Evolutionary conservation across 1,140 invertebrate genomes (phyloP).

Genomic region (Globodera ellingtonae): DNA sequence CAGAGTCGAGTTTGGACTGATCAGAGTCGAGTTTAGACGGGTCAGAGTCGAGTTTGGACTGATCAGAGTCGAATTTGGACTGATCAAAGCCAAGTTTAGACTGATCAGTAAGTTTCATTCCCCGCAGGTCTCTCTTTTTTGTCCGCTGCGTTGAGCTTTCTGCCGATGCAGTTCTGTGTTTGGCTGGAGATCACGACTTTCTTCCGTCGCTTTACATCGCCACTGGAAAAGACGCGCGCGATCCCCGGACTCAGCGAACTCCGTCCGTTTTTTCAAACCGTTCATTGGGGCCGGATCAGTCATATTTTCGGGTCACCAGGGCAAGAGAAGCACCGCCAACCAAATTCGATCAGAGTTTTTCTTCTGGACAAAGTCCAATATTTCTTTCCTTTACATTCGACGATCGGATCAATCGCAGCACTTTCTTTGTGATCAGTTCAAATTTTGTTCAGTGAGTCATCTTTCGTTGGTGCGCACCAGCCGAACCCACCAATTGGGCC

Average conservation of each 20-base stretch:
- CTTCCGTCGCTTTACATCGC: slow-evolving; percentile 32
- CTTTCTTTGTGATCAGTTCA: not conserved
- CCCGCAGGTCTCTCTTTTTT: slow-evolving; percentile 38
- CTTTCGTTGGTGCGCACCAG: slow-evolving; percentile 7
- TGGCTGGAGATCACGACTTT: slow-evolving; percentile 35
- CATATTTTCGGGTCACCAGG: no score
- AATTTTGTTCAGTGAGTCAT: not conserved
- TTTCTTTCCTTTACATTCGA: not conserved
- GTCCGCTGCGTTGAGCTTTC: slow-evolving; percentile 37
- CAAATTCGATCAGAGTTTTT: no score
- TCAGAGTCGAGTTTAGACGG: no score
- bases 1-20: no score
- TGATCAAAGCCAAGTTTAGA: no score
- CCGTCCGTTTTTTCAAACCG: not conserved
- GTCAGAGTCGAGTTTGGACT: no score
- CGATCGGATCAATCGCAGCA: not conserved
- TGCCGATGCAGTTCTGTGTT: slow-evolving; percentile 43
- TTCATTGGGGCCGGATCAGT: no score
- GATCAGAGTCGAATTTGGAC: no score
- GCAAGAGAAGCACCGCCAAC: no score
- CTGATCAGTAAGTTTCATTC: not conserved
- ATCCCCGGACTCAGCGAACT: slow-evolving; percentile 36
- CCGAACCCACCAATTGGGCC: slow-evolving; percentile 4
- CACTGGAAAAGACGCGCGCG: slow-evolving; percentile 30
- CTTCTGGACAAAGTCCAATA: no score